Conservation (phyloP, 2,797 vertebrate genomes). For the Phrynocephalus vlangalii region DNA sequence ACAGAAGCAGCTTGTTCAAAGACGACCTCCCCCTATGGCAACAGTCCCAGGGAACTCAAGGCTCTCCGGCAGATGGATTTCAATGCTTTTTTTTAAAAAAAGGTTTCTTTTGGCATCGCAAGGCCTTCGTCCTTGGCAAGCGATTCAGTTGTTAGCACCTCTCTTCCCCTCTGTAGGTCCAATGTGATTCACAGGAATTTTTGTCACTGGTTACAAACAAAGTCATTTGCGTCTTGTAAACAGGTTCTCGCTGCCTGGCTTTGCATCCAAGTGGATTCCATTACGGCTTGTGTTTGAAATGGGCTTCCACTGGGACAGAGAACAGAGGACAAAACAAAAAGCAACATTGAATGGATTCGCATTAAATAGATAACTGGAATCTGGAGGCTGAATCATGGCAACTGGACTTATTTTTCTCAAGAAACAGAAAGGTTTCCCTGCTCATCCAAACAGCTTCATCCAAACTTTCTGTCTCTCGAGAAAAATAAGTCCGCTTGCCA, state of each 20-base stretch:
- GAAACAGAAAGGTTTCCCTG: no score
- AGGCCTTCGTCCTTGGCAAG: not conserved
- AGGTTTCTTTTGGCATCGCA: conserved; percentile 27
- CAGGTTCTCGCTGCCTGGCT: conserved; percentile 65
- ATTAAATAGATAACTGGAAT: no score
- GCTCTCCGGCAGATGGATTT: not conserved
- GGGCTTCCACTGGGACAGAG: conserved; percentile 90
- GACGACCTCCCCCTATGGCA: not conserved
- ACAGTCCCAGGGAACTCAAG: not conserved
- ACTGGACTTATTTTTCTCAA: no score
- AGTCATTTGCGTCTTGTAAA: conserved; percentile 72
- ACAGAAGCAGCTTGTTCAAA: not conserved
- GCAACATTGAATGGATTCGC: not conserved
- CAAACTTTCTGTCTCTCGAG: no score
- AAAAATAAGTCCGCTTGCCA: no score
- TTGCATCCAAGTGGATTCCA: conserved; percentile 35
- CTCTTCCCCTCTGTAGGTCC: conserved; percentile 46
- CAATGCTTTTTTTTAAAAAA: not conserved
- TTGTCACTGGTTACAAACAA: conserved; percentile 66
- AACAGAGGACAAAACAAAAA: not conserved
- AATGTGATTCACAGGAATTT: conserved; percentile 57
- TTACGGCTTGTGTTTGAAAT: conserved; percentile 98
- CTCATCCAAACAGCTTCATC: no score
- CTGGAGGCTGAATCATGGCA: no score
- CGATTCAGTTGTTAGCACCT: not conserved